phyloP scores from a whole-genome alignment of 2,797 vertebrate genomes.

The Tadarida brasiliensis region DNA sequence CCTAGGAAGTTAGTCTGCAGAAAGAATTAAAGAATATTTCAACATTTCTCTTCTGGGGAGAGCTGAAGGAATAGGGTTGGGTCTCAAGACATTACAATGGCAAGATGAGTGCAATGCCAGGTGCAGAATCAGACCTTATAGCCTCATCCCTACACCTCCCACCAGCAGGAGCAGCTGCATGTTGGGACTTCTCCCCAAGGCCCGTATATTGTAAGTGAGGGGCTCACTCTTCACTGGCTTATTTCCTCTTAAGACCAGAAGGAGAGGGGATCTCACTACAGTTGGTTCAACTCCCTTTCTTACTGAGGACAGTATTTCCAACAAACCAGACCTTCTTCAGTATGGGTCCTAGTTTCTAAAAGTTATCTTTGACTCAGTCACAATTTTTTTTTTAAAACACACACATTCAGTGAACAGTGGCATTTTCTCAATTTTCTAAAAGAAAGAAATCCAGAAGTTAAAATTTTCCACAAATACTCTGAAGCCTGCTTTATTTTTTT shows the following conservation, averaged over 20 bases:
- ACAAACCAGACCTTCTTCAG: background rate
- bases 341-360: background rate
- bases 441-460: background rate
- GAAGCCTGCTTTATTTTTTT: background rate
- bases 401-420: background rate
- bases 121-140: background rate
- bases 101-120: background rate
- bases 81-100: background rate
- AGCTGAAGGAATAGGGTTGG: background rate
- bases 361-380: background rate
- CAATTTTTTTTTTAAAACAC: conserved; percentile 12
- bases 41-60: background rate
- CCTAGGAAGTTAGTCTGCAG: background rate
- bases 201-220: background rate
- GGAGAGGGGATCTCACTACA: background rate
- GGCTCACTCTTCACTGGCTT: background rate
- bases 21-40: background rate
- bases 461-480: conserved; percentile 23
- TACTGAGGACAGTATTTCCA: background rate
- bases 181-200: background rate
- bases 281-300: background rate
- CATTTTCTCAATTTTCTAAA: conserved; percentile 49
- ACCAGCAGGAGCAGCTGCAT: background rate
- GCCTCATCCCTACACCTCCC: background rate
- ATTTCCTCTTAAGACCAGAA: background rate